These are phyloP conservation scores for Cosmia pyralina DNA, from an alignment of 2,888 invertebrate genomes.

Conservation along the genomic window DNA sequence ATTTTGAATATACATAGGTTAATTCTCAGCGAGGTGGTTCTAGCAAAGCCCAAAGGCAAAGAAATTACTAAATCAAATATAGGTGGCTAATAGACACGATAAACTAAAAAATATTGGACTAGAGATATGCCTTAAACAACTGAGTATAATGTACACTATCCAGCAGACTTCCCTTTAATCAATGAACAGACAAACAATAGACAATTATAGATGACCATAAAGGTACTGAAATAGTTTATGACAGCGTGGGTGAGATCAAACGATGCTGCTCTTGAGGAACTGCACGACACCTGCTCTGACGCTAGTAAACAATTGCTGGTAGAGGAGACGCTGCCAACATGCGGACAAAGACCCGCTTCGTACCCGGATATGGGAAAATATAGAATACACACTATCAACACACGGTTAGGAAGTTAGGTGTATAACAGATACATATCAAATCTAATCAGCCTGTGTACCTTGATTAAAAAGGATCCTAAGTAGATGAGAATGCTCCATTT, in stretches of 20 bases:
- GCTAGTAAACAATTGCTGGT: conserved; percentile 46
- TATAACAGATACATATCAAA: too few species aligned
- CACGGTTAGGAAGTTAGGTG: neutral
- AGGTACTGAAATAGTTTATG: conserved; percentile 66
- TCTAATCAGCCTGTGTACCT: neutral
- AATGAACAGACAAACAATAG: conserved; percentile 66
- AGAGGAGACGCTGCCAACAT: conserved; percentile 14
- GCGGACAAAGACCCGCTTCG: neutral
- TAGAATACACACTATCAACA: neutral
- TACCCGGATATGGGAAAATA: conserved; percentile 38
- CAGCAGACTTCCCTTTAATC: conserved; percentile 52
- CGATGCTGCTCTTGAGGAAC: conserved; percentile 70
- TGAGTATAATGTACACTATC: conserved; percentile 30
- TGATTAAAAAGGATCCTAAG: neutral
- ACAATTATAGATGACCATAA: conserved; percentile 66
- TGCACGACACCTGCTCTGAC: conserved; percentile 72
- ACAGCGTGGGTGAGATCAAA: conserved; percentile 69
- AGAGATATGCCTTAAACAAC: conserved; percentile 9
- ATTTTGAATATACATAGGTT: neutral
- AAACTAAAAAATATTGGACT: neutral
- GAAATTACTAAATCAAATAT: too few species aligned
- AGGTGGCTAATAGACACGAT: neutral
- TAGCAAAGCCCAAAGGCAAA: neutral
- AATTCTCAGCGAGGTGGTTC: neutral
- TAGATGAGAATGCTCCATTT: neutral